Conservation (phyloP, 2,113 vertebrate genomes). For the Myiopsitta monachus region DNA sequence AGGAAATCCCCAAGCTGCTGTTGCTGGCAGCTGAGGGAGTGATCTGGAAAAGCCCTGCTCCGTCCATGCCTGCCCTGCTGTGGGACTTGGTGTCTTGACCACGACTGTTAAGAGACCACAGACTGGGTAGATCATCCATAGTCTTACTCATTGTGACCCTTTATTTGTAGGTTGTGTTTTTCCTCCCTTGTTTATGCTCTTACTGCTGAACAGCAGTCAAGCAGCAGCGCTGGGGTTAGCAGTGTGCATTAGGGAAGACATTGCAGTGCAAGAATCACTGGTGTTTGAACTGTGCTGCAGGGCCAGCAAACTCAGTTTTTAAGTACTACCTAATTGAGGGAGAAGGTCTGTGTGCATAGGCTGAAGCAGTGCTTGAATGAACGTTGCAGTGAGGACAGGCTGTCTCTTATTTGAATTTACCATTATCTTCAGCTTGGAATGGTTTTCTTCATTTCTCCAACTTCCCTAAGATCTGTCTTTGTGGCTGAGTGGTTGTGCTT, state of each 20-base stretch:
- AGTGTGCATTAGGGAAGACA: background rate
- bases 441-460: background rate
- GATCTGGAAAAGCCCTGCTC: background rate
- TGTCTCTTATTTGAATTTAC: background rate
- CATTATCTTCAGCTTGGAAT: background rate
- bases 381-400: background rate
- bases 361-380: background rate
- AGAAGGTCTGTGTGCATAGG: background rate
- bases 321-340: background rate
- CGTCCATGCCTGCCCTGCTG: background rate
- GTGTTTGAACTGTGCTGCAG: background rate
- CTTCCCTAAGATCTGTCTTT: background rate
- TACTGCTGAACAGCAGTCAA: background rate
- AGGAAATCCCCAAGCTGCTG: constrained; percentile 5
- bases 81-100: background rate
- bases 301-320: background rate
- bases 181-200: background rate
- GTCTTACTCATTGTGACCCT: background rate
- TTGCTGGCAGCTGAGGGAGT: background rate
- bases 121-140: background rate
- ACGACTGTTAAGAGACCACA: background rate
- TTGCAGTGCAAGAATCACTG: background rate
- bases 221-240: background rate
- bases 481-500: background rate
- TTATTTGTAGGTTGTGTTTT: background rate